Base-by-base conservation (phyloP, 92 coral and sea anemone species). In the Palythoa grandiflora region DNA sequence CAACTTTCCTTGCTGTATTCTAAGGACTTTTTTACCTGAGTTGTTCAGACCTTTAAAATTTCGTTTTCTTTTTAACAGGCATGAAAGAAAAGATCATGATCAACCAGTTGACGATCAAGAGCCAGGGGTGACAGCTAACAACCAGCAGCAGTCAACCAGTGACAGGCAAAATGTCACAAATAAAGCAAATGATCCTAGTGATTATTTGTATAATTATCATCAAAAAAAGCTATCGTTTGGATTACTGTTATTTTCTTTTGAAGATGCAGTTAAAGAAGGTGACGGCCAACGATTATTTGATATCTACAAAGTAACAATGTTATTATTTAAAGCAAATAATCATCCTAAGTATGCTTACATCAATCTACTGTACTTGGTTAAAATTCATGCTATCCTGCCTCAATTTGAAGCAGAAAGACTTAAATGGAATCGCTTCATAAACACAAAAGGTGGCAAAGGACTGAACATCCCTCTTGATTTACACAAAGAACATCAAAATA, bases 271-370 rank as follows among this genome's bases (percentile, higher is more conserved):
- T 15, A 90, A 84, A 53, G 92, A 91, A 86, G 93, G 96, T 1
- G 91, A 93, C 76, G 91, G 93, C 1, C 91, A 93, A 75, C 91
- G 95, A 16, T 77, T 92, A 19, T 89, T 86, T 81, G 93, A 93
- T 15, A 79, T 89, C 9, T 93, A 93, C 77, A 93, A 93, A 68
- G 21, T 91, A 14, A 53, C 77, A 1, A 68, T 93, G 19, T 75
- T 93, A 37, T 51, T 93, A 16, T 93, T 79, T 75, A 93, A 93
- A 83, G 84, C 92, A 48, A 38, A 88, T 36, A 71, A 76, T 15
- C 95, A 94, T 37, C 61, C 84, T 2, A 94, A 94, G 47, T 94
- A 91, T 91, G 91, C 94, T 0, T 89, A 91, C 88, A 93, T 65
- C 1, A 88, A 85, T 16, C 72, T 92, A 15, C 87, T 86, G 47